Evolutionary conservation across 2,888 invertebrate species (phyloP).

Genomic region (Podotricha telesiphe): DNA sequence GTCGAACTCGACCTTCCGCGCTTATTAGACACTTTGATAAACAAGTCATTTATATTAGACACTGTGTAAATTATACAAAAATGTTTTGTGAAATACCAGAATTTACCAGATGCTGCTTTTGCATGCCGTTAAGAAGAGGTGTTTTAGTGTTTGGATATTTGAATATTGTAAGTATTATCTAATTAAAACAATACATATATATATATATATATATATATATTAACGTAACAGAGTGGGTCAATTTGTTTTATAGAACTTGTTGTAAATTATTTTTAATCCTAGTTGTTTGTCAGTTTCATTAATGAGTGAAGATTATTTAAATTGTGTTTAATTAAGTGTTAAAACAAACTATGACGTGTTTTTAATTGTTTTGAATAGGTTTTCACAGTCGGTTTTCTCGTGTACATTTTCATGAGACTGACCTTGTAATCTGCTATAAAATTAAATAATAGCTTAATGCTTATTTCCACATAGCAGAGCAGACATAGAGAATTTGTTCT

Average conservation of each 20-base stretch:
- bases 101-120: constrained; percentile 68
- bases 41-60: not conserved
- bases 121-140: constrained; percentile 67
- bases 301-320: not conserved
- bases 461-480: too few relatives aligned
- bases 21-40: constrained; percentile 3
- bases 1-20: not conserved
- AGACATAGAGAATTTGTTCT: too few relatives aligned
- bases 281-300: not conserved
- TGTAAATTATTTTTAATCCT: too few relatives aligned
- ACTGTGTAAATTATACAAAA: constrained; percentile 30
- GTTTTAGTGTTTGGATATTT: constrained; percentile 65
- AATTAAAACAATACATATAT: too few relatives aligned
- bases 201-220: too few relatives aligned
- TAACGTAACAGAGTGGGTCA: too few relatives aligned
- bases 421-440: too few relatives aligned
- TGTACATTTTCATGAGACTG: too few relatives aligned
- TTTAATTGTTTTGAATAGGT: not conserved
- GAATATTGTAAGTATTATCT: constrained; percentile 61
- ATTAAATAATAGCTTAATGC: too few relatives aligned
- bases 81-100: constrained; percentile 69
- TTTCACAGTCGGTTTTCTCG: too few relatives aligned
- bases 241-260: too few relatives aligned
- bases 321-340: not conserved
- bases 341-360: not conserved